Percentiles rank a stretch among this genome's conserved stretches.
These are phyloP conservation scores for Phocides pigmalion DNA, from an alignment of 1,140 invertebrate species.

Conservation along the genomic window DNA sequence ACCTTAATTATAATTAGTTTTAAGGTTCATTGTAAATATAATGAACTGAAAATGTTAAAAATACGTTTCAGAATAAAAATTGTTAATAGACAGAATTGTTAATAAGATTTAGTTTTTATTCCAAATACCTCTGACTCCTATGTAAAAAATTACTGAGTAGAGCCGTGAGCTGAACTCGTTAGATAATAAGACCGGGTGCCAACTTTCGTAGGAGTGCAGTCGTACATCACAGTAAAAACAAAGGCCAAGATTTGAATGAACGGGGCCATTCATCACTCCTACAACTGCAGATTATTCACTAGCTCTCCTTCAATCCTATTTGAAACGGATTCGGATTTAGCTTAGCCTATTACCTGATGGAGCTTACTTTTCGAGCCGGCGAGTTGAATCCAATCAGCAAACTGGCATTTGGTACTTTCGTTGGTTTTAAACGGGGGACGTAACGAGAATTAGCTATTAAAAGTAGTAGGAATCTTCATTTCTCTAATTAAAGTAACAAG, in stretches of 20 bases:
- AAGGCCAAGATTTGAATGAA: constrained; percentile 25
- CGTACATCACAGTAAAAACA: constrained; percentile 26
- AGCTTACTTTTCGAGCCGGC: neutral
- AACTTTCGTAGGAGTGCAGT: constrained; percentile 1
- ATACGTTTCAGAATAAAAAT: no score
- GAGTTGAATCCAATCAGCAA: neutral
- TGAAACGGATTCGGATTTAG: constrained; percentile 5
- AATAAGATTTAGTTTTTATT: no score
- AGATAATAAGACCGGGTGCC: neutral
- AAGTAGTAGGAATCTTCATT: no score
- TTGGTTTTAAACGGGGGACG: no score
- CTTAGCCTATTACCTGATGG: neutral
- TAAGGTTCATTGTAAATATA: no score
- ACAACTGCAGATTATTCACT: constrained; percentile 21
- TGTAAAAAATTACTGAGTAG: neutral
- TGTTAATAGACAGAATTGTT: no score
- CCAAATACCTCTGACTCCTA: no score
- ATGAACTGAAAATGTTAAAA: no score
- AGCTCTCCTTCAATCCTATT: constrained; percentile 8
- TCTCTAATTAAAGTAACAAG: no score
- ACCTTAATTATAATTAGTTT: no score
- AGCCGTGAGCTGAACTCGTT: neutral
- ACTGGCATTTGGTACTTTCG: no score
- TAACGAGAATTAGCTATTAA: no score
- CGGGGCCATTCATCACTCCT: constrained; percentile 15